These are phyloP conservation scores for Sycophaga agraensis DNA, from an alignment of 1,140 invertebrate genomes.

Conservation along the genomic window DNA sequence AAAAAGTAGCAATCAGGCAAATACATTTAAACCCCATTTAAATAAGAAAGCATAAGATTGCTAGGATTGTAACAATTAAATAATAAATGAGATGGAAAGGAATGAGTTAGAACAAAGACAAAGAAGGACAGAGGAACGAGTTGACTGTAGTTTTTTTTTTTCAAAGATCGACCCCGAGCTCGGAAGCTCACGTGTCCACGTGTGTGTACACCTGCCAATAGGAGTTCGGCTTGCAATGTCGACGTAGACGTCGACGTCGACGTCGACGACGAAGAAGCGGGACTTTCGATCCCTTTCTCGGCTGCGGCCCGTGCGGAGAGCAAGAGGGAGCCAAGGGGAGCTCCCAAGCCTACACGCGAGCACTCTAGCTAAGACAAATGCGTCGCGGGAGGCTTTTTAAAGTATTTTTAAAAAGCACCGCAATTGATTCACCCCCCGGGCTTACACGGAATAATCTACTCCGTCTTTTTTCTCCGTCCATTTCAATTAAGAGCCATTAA, in stretches of 20 bases:
- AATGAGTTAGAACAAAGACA: too few species aligned
- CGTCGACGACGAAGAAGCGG: constrained; percentile 22
- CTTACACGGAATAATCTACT: too few species aligned
- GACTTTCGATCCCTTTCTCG: constrained; percentile 30
- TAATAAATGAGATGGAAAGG: too few species aligned
- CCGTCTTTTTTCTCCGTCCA: too few species aligned
- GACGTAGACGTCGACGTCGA: not conserved
- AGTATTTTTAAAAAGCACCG: not conserved
- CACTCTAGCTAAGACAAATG: not conserved
- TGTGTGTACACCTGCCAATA: constrained; percentile 21
- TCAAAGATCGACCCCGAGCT: too few species aligned
- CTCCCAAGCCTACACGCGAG: not conserved
- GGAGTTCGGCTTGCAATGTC: constrained; percentile 12
- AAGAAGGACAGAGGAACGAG: too few species aligned
- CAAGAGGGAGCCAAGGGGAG: not conserved
- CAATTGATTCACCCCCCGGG: too few species aligned
- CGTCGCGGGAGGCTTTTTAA: not conserved
- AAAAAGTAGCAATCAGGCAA: too few species aligned
- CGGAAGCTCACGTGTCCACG: not conserved
- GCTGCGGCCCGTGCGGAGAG: not conserved
- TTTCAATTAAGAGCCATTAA: too few species aligned
- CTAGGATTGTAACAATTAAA: not conserved
- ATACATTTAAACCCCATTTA: too few species aligned
- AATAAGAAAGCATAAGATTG: too few species aligned
- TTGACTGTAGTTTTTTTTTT: too few species aligned